Base-by-base conservation (phyloP, 2,113 vertebrate species). In the Peucedramus taeniatus region DNA sequence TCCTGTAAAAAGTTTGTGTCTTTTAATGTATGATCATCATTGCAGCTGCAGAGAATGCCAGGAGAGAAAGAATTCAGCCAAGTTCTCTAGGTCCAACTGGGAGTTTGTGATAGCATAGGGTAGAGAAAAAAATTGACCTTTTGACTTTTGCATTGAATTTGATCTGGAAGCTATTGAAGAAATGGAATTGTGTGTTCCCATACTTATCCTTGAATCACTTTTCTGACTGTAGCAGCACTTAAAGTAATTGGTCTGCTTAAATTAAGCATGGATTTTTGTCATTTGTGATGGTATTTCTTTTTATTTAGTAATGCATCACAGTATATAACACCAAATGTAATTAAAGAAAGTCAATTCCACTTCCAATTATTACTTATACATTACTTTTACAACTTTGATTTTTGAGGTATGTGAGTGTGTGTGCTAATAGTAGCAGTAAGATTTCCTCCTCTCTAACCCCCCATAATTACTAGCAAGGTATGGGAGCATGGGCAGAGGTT, bases 131-230 rank as follows among this genome's bases (percentile, higher is more conserved):
- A 75, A 3, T 1, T 42, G 83, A 81, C 85, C 85, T 91, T 87
- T 78, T 88, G 65, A 66, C 53, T 83, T 94, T 21, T 80, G 69
- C 72, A 66, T 64, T 92, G 90, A 74, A 82, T 90, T 95, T 94
- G 60, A 80, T 91, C 35, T 79, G 80, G 84, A 95, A 94, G 68
- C 70, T 87, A 56, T 79, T 90, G 90, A 83, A 89, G 60, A 95
- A 95, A 92, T 90, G 42, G 26, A 39, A 39, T 89, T 83, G 35
- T 49, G 33, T 70, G 50, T 95, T 96, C 59, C 40, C 15, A 30
- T 78, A 69, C 78, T 85, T 90, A 96, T 96, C 65, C 93, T 92
- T 92, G 82, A 93, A 89, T 95, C 66, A 60, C 83, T 97, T 87
- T 82, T 91, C 68, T 93, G 72, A 92, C 49, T 79, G 53, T 83